Conservation (phyloP, 2,113 vertebrate genomes). For the Forbesichthys agassizii region DNA sequence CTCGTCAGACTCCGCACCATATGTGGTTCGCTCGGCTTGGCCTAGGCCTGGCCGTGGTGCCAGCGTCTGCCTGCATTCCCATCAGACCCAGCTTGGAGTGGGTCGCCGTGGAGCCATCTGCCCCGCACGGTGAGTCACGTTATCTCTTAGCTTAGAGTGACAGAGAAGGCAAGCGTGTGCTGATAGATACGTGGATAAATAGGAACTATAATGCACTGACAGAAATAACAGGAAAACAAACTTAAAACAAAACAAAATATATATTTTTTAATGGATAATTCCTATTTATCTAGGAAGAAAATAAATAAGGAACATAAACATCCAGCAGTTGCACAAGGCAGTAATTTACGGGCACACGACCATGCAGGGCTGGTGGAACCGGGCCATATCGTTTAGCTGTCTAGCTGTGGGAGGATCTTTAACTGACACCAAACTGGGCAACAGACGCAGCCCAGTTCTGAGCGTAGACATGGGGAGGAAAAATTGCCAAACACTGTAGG, state of each 20-base stretch:
- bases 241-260: background rate
- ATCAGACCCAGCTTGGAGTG: conserved; percentile 87
- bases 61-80: conserved; percentile 80
- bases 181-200: background rate
- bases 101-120: conserved; percentile 87
- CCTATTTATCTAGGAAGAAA: conserved; percentile 15
- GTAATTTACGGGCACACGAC: conserved; percentile 31
- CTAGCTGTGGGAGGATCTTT: conserved; percentile 41
- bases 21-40: conserved; percentile 78
- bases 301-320: conserved; percentile 4
- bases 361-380: conserved; percentile 34
- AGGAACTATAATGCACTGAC: background rate
- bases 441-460: conserved; percentile 30
- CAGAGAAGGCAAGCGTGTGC: background rate
- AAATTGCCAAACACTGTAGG: conserved; percentile 44
- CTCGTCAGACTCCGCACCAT: conserved; percentile 87
- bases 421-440: conserved; percentile 48
- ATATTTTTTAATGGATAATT: too few species aligned
- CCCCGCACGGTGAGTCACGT: conserved; percentile 75
- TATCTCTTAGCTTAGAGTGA: conserved; percentile 12
- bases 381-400: conserved; percentile 56
- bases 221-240: background rate
- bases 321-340: conserved; percentile 9
- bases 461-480: conserved; percentile 30
- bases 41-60: conserved; percentile 83